These are phyloP conservation scores for Cydia strobilella DNA, from an alignment of 1,140 invertebrate species.

Conservation along the genomic window DNA sequence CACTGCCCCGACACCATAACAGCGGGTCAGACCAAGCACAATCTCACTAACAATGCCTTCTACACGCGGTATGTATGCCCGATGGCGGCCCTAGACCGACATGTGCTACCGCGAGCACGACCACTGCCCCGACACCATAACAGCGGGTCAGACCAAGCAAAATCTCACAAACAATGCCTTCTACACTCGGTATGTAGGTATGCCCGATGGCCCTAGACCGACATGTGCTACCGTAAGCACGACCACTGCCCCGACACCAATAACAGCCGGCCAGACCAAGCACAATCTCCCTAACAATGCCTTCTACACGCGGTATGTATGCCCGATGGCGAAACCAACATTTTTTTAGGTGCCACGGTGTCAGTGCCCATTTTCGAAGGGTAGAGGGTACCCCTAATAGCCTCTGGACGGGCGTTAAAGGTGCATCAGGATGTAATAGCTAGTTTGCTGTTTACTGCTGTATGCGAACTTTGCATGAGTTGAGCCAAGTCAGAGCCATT, in stretches of 20 bases:
- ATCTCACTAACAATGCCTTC: not conserved
- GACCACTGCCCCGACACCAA: not conserved
- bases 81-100: not conserved
- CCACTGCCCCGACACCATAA: not conserved
- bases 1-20: not conserved
- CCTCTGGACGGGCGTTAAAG: no score
- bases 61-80: slow-evolving; percentile 60
- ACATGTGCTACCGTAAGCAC: not conserved
- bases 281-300: not conserved
- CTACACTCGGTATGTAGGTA: slow-evolving; percentile 66
- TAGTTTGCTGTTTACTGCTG: no score
- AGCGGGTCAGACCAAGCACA: not conserved
- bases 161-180: not conserved
- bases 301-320: slow-evolving; percentile 60
- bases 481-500: no score
- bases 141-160: not conserved
- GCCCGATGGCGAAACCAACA: no score
- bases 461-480: no score
- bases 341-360: no score
- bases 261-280: not conserved
- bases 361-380: no score
- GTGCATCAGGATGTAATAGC: no score
- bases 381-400: no score
- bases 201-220: not conserved
- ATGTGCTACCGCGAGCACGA: not conserved